Percentiles rank a stretch among this genome's conserved stretches.
Conservation (phyloP, 2,113 vertebrate species). For the Canis aureus region DNA sequence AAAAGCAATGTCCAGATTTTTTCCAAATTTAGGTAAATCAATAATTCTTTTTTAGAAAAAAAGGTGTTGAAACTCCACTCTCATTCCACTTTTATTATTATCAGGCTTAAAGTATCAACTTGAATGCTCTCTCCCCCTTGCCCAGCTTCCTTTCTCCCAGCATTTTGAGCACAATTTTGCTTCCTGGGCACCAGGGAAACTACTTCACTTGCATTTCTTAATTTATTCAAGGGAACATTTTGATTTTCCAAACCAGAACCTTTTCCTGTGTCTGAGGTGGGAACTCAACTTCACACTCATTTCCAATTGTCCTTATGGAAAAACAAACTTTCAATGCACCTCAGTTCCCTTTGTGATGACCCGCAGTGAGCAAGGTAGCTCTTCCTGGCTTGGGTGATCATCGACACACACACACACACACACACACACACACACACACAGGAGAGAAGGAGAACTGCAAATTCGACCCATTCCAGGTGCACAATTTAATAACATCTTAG, state of each 20-base stretch:
- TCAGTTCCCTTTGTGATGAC: not conserved
- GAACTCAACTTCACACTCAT: not conserved
- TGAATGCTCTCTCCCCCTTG: not conserved
- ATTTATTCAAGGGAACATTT: too few species aligned
- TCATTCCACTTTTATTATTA: not conserved
- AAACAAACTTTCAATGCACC: not conserved
- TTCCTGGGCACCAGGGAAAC: not conserved
- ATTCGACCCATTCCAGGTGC: not conserved
- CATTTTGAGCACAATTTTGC: not conserved
- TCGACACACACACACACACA: not conserved
- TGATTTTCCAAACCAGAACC: not conserved
- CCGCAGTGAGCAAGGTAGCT: fast-evolving
- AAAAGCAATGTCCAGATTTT: not conserved
- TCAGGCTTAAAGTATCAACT: not conserved
- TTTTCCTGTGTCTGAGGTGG: not conserved
- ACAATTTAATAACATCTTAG: not conserved
- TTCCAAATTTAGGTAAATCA: not conserved
- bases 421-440: not conserved
- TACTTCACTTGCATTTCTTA: not conserved
- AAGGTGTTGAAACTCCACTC: fast-evolving
- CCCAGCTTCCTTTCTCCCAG: not conserved
- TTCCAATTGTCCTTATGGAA: not conserved
- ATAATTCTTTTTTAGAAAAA: not conserved
- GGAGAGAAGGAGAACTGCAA: not conserved
- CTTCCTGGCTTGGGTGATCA: not conserved